Base-by-base conservation (phyloP, 2,888 invertebrate genomes). In the Exephanes ischioxanthus region DNA sequence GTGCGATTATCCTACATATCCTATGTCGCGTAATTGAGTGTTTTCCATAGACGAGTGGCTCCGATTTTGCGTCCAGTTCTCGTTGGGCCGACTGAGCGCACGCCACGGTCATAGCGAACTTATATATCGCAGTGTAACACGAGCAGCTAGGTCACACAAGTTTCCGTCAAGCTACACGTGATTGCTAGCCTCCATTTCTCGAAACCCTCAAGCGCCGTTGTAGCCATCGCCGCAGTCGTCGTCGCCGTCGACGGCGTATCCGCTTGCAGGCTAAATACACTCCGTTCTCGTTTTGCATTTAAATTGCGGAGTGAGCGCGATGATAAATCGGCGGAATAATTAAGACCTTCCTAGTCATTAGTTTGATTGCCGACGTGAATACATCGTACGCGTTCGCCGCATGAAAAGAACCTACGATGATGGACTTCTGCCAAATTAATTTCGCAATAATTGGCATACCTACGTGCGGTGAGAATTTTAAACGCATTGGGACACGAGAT, bases 21-120 rank as follows among this genome's bases (percentile, higher is more conserved):
- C 33, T 84, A 53, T 73, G 7, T 33, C 61, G 67, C 53, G 66
- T 80, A 83, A 85, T 85, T 79, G 83, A 85, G 73, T 70, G 45
- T 70, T 79, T 75, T 75, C 37, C 72, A 80, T 68, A 76, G 82
- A 70, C 67, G 79, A 76, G 72, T 77, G 67, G 67, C 45, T 63
- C 45, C 45, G 61, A 81, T 78, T 73, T 73, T 73, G 53, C 78
- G 45, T 63, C 37, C 48, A 66, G 73, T 78, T 73, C 26, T 77
- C 77, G 67, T 48, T 72, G 33, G 37, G 41, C 53, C 19, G 53
- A 11, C 70, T 9, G 61, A 41, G 55, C 33, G 72, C 30, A 48
- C 37, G 45, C 11, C 33, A 37, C 16, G 45, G 19, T 37, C 48
- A 19, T 45, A 30, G 41, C 37, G 19, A 55, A 71, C 55, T 45